Conservation (phyloP, 1,140 invertebrate genomes). For the Hyles euphorbiae region DNA sequence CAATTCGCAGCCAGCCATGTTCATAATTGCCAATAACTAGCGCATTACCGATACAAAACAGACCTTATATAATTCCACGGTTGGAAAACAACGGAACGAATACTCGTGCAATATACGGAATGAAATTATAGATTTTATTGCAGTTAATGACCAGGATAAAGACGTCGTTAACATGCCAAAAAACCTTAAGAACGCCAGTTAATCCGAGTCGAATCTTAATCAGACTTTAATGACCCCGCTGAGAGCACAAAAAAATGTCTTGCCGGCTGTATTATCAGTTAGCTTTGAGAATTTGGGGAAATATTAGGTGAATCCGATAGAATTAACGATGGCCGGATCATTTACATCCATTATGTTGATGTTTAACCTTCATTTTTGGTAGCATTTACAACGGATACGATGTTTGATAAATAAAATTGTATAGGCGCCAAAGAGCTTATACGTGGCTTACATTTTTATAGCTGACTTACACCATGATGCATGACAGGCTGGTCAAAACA, state of each 20-base stretch:
- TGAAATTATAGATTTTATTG: constrained; percentile 33
- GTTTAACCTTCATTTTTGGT: too few relatives aligned
- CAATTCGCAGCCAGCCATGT: too few relatives aligned
- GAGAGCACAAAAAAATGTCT: constrained; percentile 24
- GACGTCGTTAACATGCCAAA: constrained; percentile 36
- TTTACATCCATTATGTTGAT: not conserved
- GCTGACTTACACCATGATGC: too few relatives aligned
- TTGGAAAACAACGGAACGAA: too few relatives aligned
- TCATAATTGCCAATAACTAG: too few relatives aligned
- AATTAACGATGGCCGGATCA: constrained; percentile 5
- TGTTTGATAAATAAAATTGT: too few relatives aligned
- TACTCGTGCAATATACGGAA: not conserved
- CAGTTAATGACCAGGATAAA: constrained; percentile 26
- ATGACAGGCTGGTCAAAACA: too few relatives aligned
- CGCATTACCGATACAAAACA: too few relatives aligned
- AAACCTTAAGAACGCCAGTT: constrained; percentile 38
- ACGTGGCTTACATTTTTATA: too few relatives aligned
- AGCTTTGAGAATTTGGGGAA: constrained; percentile 1
- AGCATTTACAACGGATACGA: too few relatives aligned
- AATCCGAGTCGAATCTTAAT: constrained; percentile 47
- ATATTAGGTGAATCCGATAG: constrained; percentile 5
- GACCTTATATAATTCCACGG: too few relatives aligned
- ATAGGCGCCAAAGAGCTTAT: too few relatives aligned
- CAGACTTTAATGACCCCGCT: constrained; percentile 30
- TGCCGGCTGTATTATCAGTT: constrained; percentile 6